These are phyloP conservation scores for Sebastes nivosus DNA, from an alignment of 2,797 vertebrate genomes.

Conservation along the genomic window DNA sequence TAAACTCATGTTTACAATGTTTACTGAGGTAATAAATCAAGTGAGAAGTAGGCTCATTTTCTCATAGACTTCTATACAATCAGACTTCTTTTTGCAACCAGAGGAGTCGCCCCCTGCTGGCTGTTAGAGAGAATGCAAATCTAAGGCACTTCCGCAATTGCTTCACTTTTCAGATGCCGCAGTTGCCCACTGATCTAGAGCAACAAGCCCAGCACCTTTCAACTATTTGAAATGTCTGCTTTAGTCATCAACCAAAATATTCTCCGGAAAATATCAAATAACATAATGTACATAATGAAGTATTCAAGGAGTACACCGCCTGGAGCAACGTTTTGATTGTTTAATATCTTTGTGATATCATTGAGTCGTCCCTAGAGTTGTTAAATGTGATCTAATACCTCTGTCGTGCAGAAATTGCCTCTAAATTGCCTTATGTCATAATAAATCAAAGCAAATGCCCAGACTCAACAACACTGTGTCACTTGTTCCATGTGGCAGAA, in stretches of 20 bases:
- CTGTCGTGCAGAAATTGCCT: slow-evolving; percentile 10
- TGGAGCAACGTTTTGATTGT: slow-evolving; percentile 4
- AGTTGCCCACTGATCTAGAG: too few species aligned
- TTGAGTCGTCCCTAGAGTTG: neutral
- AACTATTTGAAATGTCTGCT: neutral
- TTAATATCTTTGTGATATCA: neutral
- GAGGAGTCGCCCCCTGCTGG: too few species aligned
- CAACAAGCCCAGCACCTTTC: neutral
- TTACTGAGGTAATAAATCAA: too few species aligned
- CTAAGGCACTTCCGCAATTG: too few species aligned
- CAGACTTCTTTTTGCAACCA: too few species aligned
- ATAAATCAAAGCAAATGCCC: slow-evolving; percentile 22
- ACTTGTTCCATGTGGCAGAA: slow-evolving; percentile 52
- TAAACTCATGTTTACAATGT: too few species aligned
- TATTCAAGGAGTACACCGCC: neutral
- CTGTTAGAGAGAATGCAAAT: too few species aligned
- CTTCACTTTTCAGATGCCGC: too few species aligned
- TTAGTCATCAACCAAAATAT: neutral
- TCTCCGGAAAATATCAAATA: neutral
- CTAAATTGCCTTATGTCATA: slow-evolving; percentile 24
- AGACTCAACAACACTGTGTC: slow-evolving; percentile 32
- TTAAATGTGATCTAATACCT: slow-evolving; percentile 13
- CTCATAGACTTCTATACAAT: too few species aligned
- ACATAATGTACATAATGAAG: neutral
- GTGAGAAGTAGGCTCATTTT: too few species aligned